Percentiles rank a stretch among this genome's conserved stretches.
Evolutionary conservation across 2,113 vertebrate genomes (phyloP).

Genomic region (Bufo gargarizans): DNA sequence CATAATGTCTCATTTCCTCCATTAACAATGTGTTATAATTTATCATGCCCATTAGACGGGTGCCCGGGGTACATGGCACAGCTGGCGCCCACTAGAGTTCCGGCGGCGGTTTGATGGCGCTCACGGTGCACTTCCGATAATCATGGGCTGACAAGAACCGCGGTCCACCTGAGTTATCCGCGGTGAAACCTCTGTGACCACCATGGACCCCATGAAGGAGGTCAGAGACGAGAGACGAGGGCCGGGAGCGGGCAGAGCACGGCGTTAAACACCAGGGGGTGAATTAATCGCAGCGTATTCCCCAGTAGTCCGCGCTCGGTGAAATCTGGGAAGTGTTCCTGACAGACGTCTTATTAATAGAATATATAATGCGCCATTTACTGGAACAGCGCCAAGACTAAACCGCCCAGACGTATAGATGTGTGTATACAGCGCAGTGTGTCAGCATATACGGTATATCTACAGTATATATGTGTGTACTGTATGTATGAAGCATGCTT

Average conservation of each 20-base stretch:
- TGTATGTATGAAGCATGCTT: no score
- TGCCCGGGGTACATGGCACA: neutral
- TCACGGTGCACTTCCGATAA: neutral
- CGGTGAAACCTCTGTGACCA: neutral
- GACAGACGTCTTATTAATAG: neutral
- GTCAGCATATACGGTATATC: neutral
- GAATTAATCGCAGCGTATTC: neutral
- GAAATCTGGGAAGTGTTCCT: neutral
- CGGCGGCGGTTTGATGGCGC: neutral
- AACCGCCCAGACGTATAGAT: neutral
- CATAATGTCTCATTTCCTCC: neutral
- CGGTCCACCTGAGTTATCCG: constrained; percentile 7
- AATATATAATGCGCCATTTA: neutral
- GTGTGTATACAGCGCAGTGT: neutral
- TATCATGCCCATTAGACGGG: neutral
- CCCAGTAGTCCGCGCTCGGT: neutral
- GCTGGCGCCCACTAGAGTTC: no score
- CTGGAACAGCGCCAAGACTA: neutral
- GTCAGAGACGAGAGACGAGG: no score
- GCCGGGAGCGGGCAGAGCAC: no score
- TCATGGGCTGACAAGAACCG: constrained; percentile 15
- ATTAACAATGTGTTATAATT: no score
- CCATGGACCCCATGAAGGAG: neutral
- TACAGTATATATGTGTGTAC: no score
- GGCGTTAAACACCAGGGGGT: neutral